phyloP scores from a whole-genome alignment of 2,888 invertebrate species.

The Operophtera brumata region DNA sequence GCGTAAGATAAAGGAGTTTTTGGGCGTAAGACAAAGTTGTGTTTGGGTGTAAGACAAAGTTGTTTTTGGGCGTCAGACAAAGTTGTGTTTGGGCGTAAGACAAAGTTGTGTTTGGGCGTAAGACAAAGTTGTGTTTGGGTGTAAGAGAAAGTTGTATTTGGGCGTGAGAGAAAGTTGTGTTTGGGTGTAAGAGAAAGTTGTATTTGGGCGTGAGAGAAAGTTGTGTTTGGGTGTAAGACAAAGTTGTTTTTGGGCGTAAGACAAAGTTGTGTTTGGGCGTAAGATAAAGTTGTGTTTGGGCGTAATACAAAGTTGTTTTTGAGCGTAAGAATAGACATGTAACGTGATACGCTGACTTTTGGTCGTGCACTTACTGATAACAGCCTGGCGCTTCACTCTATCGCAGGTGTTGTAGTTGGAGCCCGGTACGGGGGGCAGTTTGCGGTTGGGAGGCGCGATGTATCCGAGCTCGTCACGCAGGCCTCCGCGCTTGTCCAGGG shows the following conservation, averaged over 20 bases:
- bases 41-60: not conserved
- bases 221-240: not conserved
- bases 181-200: not conserved
- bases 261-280: no score
- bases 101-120: not conserved
- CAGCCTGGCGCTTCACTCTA: constrained; percentile 95
- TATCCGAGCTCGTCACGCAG: constrained; percentile 94
- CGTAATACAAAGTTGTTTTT: not conserved
- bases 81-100: not conserved
- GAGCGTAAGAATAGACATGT: not conserved
- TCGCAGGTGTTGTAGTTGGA: constrained; percentile 97
- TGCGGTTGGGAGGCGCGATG: constrained; percentile 95
- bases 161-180: not conserved
- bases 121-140: not conserved
- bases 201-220: not conserved
- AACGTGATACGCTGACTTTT: not conserved
- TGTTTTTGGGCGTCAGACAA: not conserved
- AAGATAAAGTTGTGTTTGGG: not conserved
- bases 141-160: not conserved
- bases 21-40: not conserved
- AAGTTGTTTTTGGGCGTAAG: no score
- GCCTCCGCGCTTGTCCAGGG: constrained; percentile 90
- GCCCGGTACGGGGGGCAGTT: constrained; percentile 94
- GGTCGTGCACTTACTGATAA: constrained; percentile 87
- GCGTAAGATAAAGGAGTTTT: not conserved